These are phyloP conservation scores for Sanderia malayensis DNA, from an alignment of 30 jellyfish, hydroid and myxozoan species.

Conservation along the genomic window DNA sequence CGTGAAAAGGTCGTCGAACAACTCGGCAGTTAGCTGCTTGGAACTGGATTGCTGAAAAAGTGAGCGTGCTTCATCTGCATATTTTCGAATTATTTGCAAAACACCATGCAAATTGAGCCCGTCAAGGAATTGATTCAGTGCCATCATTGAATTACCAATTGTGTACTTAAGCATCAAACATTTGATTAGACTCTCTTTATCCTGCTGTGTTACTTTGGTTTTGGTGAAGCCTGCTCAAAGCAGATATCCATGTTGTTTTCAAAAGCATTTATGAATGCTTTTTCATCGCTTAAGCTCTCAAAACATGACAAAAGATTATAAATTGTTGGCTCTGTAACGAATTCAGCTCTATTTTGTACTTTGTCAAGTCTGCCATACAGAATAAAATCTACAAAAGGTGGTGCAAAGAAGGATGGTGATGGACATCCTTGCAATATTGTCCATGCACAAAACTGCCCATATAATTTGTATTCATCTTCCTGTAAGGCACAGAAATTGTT, in stretches of 20 bases:
- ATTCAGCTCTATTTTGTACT: conserved; percentile 12
- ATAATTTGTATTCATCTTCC: conserved; percentile 1
- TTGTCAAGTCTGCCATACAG: conserved; percentile 18
- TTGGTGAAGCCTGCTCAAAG: background rate
- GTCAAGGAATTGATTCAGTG: conserved; percentile 3
- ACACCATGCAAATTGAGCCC: conserved; percentile 5
- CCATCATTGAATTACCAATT: conserved; percentile 1
- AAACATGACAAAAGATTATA: conserved; percentile 14
- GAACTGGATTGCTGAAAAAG: background rate
- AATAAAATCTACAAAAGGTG: conserved; percentile 15
- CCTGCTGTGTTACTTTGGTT: background rate
- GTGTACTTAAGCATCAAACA: background rate
- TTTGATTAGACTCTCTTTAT: background rate
- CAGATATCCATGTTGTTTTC: background rate
- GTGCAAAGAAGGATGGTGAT: conserved; percentile 25
- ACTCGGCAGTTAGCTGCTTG: conserved; percentile 6
- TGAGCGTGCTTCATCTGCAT: background rate
- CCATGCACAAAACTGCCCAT: conserved; percentile 13
- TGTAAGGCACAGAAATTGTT: conserved; percentile 1
- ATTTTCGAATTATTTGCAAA: background rate
- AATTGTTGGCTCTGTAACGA: conserved; percentile 5
- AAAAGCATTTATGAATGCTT: conserved; percentile 11
- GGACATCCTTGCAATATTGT: conserved; percentile 20
- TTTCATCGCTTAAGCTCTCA: conserved; percentile 12
- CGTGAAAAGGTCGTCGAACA: conserved; percentile 17